These are phyloP conservation scores for Epirrhoe alternata DNA, from an alignment of 2,888 invertebrate genomes.

Conservation along the genomic window DNA sequence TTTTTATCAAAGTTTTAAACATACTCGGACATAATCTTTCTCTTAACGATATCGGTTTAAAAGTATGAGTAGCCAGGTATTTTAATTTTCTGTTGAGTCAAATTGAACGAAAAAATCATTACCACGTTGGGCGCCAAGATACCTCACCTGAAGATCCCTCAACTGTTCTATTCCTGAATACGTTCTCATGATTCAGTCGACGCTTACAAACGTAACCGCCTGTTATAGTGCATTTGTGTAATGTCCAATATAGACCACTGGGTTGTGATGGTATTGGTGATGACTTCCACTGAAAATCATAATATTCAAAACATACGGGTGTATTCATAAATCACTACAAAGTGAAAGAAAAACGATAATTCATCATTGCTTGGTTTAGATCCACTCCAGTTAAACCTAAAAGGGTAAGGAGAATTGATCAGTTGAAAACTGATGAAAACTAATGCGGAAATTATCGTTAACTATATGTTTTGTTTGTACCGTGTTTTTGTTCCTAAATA, in stretches of 20 bases:
- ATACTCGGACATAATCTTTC: no score
- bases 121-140: conserved; percentile 40
- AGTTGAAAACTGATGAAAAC: no score
- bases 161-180: conserved; percentile 86
- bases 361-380: not conserved
- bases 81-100: no score
- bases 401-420: not conserved
- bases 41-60: no score
- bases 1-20: not conserved
- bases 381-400: no score
- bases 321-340: not conserved
- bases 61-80: no score
- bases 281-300: conserved; percentile 86
- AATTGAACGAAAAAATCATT: not conserved
- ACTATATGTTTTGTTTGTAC: conserved; percentile 13
- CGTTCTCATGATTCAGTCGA: conserved; percentile 69
- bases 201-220: conserved; percentile 90
- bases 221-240: conserved; percentile 86
- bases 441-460: not conserved
- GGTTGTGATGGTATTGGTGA: conserved; percentile 87
- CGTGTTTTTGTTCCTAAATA: no score
- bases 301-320: not conserved
- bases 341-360: not conserved
- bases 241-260: conserved; percentile 89
- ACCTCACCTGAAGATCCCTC: conserved; percentile 79